Evolutionary conservation across 2,113 vertebrate genomes (phyloP).

Genomic region (Tetrao urogallus): DNA sequence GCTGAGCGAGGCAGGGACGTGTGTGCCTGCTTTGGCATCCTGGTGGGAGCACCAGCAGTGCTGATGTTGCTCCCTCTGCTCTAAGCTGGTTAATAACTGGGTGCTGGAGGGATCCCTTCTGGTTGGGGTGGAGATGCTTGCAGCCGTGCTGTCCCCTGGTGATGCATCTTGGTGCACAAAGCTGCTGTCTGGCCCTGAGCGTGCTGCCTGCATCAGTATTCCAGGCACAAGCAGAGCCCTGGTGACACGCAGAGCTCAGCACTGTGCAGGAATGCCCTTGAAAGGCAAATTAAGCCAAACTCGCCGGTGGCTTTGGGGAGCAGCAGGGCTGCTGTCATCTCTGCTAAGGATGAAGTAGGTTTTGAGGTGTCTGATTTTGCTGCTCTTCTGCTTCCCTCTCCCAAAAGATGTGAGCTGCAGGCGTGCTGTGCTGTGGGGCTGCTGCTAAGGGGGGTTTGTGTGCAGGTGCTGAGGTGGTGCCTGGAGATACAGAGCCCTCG

Average conservation of each 20-base stretch:
- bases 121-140: neutral
- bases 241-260: neutral
- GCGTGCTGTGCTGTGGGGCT: fast-evolving
- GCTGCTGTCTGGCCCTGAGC: neutral
- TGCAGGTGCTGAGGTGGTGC: neutral
- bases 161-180: neutral
- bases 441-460: neutral
- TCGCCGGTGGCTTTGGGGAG: neutral
- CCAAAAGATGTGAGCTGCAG: neutral
- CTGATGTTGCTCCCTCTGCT: neutral
- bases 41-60: fast-evolving
- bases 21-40: neutral
- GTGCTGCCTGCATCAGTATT: conserved; percentile 27
- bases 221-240: conserved; percentile 17
- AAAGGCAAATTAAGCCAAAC: conserved; percentile 9
- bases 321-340: neutral
- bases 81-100: neutral
- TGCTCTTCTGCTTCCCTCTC: neutral
- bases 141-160: neutral
- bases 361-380: neutral
- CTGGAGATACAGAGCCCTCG: neutral
- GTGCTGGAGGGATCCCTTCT: neutral
- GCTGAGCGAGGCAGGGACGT: neutral
- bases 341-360: neutral
- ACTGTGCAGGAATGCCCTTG: conserved; percentile 40